phyloP scores from a whole-genome alignment of 2,888 invertebrate species.

The Labia minor region DNA sequence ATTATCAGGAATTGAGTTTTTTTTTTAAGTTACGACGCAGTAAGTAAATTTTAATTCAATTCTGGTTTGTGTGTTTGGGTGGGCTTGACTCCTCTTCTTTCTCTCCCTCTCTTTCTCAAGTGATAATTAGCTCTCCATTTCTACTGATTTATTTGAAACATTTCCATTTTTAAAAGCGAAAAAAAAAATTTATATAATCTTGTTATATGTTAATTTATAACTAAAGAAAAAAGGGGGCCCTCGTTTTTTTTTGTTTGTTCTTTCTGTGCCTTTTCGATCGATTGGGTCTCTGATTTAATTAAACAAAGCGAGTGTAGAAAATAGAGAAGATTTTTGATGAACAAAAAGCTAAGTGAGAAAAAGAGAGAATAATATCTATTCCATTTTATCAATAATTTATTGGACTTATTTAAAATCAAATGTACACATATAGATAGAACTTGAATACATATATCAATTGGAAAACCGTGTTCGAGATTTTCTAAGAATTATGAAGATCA shows the following conservation, averaged over 20 bases:
- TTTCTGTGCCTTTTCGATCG: neutral
- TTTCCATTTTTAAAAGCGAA: constrained; percentile 13
- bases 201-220: constrained; percentile 13
- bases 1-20: neutral
- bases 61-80: constrained; percentile 8
- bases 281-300: neutral
- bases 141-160: constrained; percentile 13
- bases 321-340: neutral
- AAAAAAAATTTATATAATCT: constrained; percentile 7
- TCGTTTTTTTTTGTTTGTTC: neutral
- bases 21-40: neutral
- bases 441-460: too few species aligned
- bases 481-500: too few species aligned
- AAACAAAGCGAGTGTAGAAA: neutral
- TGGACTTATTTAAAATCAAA: too few species aligned
- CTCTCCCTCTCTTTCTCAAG: neutral
- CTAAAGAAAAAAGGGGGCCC: neutral
- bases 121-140: constrained; percentile 13
- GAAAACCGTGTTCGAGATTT: too few species aligned
- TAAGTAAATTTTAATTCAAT: constrained; percentile 7
- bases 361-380: too few species aligned
- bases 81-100: neutral
- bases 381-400: too few species aligned
- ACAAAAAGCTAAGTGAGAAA: neutral
- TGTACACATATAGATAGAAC: too few species aligned